Evolutionary conservation across 2,113 vertebrate genomes (phyloP).

Genomic region (Dicrurus megarhynchus): DNA sequence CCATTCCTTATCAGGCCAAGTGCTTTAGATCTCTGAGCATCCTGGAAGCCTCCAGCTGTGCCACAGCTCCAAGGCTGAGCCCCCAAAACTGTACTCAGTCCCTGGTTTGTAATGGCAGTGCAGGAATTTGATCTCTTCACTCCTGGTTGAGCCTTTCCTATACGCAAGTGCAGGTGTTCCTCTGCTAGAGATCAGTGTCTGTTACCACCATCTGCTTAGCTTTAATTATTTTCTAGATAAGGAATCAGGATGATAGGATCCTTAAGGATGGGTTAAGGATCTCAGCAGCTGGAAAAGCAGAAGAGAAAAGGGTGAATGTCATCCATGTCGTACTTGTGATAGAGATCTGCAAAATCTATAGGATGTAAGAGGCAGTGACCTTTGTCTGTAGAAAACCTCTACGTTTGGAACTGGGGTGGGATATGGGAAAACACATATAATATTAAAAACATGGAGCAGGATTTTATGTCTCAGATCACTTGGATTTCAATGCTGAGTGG

Average conservation of each 20-base stretch:
- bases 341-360: neutral
- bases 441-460: neutral
- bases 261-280: neutral
- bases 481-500: neutral
- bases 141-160: neutral
- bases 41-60: neutral
- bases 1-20: neutral
- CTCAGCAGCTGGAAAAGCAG: neutral
- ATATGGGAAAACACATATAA: neutral
- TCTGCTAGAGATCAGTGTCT: neutral
- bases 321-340: neutral
- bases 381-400: neutral
- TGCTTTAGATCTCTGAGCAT: neutral
- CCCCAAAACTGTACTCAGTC: neutral
- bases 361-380: neutral
- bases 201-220: neutral
- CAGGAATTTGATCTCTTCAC: neutral
- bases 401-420: neutral
- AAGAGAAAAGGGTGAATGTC: neutral
- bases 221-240: neutral
- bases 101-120: neutral
- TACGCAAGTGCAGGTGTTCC: neutral
- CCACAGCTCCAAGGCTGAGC: neutral
- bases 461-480: neutral
- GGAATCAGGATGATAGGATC: neutral